Evolutionary conservation across 2,113 vertebrate genomes (phyloP).

Genomic region (Oryzias melastigma): DNA sequence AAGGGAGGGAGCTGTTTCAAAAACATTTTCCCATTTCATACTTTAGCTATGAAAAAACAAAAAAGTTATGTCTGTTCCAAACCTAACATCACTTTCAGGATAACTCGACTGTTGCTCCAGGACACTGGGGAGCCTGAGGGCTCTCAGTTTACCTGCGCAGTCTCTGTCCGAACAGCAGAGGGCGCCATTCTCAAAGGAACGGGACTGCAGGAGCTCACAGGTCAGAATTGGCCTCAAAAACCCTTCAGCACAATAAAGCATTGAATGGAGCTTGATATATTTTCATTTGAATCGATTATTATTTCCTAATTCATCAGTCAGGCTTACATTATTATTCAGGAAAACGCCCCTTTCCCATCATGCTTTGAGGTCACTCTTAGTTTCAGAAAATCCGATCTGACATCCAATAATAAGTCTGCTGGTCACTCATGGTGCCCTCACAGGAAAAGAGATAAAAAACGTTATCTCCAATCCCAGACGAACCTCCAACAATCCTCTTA

Average conservation of each 20-base stretch:
- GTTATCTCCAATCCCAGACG: constrained; percentile 23
- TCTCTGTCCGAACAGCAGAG: constrained; percentile 45
- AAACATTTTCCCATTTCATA: too few relatives aligned
- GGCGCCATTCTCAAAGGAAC: constrained; percentile 29
- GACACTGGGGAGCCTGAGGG: neutral
- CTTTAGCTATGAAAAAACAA: too few relatives aligned
- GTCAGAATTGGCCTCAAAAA: too few relatives aligned
- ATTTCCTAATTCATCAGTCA: neutral
- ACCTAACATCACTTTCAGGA: too few relatives aligned
- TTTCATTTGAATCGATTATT: too few relatives aligned
- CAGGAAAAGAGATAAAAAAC: constrained; percentile 40
- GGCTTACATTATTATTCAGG: neutral
- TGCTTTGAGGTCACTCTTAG: neutral
- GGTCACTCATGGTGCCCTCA: constrained; percentile 28
- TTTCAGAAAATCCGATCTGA: neutral
- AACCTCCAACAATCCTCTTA: constrained; percentile 31
- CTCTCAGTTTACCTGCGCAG: neutral
- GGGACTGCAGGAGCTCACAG: too few relatives aligned
- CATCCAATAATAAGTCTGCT: constrained; percentile 2
- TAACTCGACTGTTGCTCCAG: too few relatives aligned
- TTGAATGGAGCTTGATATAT: too few relatives aligned
- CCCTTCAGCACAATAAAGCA: too few relatives aligned
- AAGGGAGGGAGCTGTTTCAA: too few relatives aligned
- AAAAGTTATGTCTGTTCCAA: too few relatives aligned
- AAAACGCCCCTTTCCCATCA: neutral